Conservation (phyloP, 2,113 vertebrate species). For the Piprites chloris region DNA sequence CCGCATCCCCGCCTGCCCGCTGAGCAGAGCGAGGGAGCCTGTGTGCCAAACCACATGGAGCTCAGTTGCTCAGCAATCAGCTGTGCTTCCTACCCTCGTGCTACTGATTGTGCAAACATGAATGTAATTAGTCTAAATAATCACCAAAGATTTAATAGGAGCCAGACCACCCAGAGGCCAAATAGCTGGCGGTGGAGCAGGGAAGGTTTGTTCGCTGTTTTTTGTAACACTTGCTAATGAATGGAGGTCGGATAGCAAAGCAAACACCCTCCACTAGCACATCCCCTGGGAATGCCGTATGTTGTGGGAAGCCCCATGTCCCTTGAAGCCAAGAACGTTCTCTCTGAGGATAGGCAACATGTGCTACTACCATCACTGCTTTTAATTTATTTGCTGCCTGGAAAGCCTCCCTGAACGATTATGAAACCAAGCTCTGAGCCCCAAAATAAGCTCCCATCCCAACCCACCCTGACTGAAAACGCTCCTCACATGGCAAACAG, state of each 20-base stretch:
- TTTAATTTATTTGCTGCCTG: slow-evolving; percentile 49
- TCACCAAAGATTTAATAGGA: slow-evolving; percentile 64
- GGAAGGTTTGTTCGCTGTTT: slow-evolving; percentile 49
- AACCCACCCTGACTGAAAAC: neutral
- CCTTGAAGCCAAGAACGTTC: slow-evolving; percentile 54
- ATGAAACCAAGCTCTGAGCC: slow-evolving; percentile 38
- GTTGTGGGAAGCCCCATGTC: slow-evolving; percentile 45
- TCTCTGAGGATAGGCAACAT: slow-evolving; percentile 52
- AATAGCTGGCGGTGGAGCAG: slow-evolving; percentile 32
- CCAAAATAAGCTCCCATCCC: slow-evolving; percentile 41
- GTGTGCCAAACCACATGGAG: slow-evolving; percentile 41
- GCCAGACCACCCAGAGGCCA: slow-evolving; percentile 67
- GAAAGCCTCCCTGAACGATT: slow-evolving; percentile 43
- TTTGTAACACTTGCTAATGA: slow-evolving; percentile 63
- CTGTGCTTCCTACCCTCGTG: slow-evolving; percentile 45
- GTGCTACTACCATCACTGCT: slow-evolving; percentile 53
- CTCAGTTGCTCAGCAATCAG: slow-evolving; percentile 56
- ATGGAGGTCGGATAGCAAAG: slow-evolving; percentile 51
- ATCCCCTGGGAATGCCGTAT: slow-evolving; percentile 21
- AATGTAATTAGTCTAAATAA: slow-evolving; percentile 69
- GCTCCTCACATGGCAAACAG: neutral
- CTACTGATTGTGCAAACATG: slow-evolving; percentile 70
- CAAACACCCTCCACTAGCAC: slow-evolving; percentile 49
- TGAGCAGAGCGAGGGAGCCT: neutral
- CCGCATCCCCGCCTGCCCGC: neutral